Evolutionary conservation across 92 coral and sea anemone species (phyloP).

Genomic region (Paramuricea clavata): DNA sequence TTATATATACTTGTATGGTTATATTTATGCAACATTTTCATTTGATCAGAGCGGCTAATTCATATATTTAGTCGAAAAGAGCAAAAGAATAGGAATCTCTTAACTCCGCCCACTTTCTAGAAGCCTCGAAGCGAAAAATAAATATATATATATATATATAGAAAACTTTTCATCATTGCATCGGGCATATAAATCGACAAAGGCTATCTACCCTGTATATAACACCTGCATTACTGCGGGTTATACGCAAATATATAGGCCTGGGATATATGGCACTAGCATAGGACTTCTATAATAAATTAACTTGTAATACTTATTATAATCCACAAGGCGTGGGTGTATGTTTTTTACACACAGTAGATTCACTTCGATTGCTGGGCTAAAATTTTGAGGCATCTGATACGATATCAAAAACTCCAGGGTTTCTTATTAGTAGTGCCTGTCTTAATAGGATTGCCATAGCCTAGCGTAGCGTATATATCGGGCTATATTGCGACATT

Average conservation of each 20-base stretch:
- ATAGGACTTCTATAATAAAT: background rate
- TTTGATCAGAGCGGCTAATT: background rate
- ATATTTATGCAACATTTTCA: background rate
- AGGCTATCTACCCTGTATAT: background rate
- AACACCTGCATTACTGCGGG: background rate
- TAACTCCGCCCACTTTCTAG: slow-evolving; percentile 8
- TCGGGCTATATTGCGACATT: slow-evolving; percentile 21
- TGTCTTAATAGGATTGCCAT: background rate
- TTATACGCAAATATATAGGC: background rate
- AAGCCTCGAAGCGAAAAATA: background rate
- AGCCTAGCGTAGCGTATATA: background rate
- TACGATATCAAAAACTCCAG: slow-evolving; percentile 2
- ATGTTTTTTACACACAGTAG: background rate
- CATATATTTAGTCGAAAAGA: background rate
- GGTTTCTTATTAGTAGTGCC: slow-evolving; percentile 4
- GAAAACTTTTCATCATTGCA: background rate
- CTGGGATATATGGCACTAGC: background rate
- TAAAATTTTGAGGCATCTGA: background rate
- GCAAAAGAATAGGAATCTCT: background rate
- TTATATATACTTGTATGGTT: background rate
- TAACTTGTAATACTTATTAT: background rate
- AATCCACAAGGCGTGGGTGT: slow-evolving; percentile 16
- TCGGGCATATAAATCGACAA: background rate
- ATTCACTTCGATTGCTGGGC: background rate
- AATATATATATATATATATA: background rate